Percentiles rank a stretch among this genome's conserved stretches.
These are phyloP conservation scores for Carettochelys insculpta DNA, from an alignment of 2,113 vertebrate species.

Conservation along the genomic window DNA sequence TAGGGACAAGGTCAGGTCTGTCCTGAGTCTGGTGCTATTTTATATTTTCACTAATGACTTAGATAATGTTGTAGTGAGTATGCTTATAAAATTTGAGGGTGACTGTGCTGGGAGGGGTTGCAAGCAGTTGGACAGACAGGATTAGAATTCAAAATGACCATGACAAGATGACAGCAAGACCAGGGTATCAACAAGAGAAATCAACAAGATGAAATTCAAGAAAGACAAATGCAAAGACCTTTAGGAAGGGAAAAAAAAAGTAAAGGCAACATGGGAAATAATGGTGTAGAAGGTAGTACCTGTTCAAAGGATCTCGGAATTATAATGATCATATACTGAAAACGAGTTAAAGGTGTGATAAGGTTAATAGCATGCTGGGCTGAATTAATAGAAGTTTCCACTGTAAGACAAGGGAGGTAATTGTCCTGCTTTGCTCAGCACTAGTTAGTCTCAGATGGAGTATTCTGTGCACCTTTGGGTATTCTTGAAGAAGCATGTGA, in stretches of 20 bases:
- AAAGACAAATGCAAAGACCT: background rate
- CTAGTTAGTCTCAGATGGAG: background rate
- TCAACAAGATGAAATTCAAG: background rate
- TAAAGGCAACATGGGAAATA: background rate
- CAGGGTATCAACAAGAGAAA: too few species aligned
- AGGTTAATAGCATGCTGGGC: background rate
- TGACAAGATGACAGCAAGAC: too few species aligned
- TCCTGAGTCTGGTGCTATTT: background rate
- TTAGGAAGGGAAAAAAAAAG: background rate
- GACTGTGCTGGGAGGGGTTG: background rate
- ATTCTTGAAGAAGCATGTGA: background rate
- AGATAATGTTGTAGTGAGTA: background rate
- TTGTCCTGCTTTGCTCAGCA: background rate
- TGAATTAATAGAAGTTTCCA: background rate
- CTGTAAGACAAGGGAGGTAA: background rate
- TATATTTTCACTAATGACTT: background rate
- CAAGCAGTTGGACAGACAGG: too few species aligned
- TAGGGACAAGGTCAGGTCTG: background rate
- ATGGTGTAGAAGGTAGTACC: background rate
- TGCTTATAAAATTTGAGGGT: background rate
- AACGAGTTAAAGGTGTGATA: background rate
- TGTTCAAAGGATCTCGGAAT: background rate
- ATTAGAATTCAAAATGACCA: too few species aligned
- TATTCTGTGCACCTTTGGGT: background rate
- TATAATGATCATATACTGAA: background rate